Base-by-base conservation (phyloP, 1,140 invertebrate genomes). In the Fopius arisanus region DNA sequence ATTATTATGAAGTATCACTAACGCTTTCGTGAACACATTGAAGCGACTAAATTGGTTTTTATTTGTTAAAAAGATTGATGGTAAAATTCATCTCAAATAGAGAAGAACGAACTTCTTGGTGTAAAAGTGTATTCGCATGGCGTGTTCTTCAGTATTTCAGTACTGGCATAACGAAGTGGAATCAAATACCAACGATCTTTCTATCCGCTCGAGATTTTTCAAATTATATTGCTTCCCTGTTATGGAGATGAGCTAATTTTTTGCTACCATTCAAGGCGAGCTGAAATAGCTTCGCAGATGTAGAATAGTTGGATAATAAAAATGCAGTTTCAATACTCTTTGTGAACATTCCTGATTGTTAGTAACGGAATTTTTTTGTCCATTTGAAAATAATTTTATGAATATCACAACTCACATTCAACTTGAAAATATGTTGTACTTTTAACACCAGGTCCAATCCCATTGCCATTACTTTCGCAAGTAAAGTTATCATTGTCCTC, bases 401-500 rank as follows among this genome's bases (percentile, higher is more conserved):
- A 59, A 59, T 23, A 59, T 28, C 9, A 26, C 5, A 3, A 92
- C 94, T 93, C 87, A 97, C 95, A 97, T 89, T 97, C 95, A 21
- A 97, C 95, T 41, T 92, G 92, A 77, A 97, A 95, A 80, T 92
- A 91, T 10, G 94, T 96, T 26, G 91, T 93, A 80, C 93, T 95
- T 70, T 92, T 92, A 41, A 96, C 94, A 0, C 93, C 92, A 0
- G 89, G 86, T 3, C 93, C 93, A 16, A 92, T 90, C 0, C 93
- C 94, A 83, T 96, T 97, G 4, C 89, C 87, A 10, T 91, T 94
- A 67, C 94, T 96, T 65, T 91, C 88, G 85, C 96, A 97, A 21
- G 93, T 95, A 83, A 96, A 97, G 82, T 94, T 93, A 10, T 93
- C 93, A 78, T 94, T 94, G 84, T 96, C 94, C 3, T 90, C 88